phyloP scores from a whole-genome alignment of 2,113 vertebrate genomes.

The Pimephales promelas region DNA sequence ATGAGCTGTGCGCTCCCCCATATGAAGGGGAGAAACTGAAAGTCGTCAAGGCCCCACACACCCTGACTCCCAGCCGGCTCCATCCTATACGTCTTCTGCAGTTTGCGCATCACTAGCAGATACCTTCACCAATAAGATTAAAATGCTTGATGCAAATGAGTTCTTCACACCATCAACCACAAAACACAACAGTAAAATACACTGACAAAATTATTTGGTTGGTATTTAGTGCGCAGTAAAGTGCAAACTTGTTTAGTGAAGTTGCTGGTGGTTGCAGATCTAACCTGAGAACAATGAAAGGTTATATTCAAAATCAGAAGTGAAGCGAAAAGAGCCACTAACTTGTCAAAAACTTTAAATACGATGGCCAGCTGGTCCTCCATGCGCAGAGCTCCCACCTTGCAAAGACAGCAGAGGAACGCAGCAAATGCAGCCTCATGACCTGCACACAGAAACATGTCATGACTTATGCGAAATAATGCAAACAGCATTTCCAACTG shows the following conservation, averaged over 20 bases:
- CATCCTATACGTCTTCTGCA: constrained; percentile 96
- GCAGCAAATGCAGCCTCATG: constrained; percentile 95
- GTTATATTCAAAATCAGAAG: neutral
- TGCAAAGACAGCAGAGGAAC: constrained; percentile 97
- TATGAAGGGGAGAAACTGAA: constrained; percentile 97
- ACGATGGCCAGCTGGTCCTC: constrained; percentile 93
- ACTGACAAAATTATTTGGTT: neutral
- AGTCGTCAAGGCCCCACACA: constrained; percentile 97
- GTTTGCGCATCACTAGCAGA: constrained; percentile 89
- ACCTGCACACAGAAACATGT: constrained; percentile 71
- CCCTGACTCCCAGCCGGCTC: constrained; percentile 97
- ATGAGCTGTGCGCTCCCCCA: constrained; percentile 96
- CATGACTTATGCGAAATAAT: neutral
- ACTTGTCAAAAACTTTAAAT: constrained; percentile 93
- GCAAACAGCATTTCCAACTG: neutral
- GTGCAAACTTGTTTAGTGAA: neutral
- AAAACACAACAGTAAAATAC: neutral
- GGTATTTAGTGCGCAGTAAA: neutral
- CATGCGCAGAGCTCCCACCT: constrained; percentile 85
- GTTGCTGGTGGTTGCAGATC: neutral
- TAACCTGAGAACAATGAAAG: neutral
- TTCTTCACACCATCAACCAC: neutral
- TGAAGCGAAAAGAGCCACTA: constrained; percentile 53
- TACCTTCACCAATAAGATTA: constrained; percentile 77
- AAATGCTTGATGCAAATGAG: constrained; percentile 6